phyloP scores from a whole-genome alignment of 2,113 vertebrate genomes.

The Myiozetetes cayanensis region DNA sequence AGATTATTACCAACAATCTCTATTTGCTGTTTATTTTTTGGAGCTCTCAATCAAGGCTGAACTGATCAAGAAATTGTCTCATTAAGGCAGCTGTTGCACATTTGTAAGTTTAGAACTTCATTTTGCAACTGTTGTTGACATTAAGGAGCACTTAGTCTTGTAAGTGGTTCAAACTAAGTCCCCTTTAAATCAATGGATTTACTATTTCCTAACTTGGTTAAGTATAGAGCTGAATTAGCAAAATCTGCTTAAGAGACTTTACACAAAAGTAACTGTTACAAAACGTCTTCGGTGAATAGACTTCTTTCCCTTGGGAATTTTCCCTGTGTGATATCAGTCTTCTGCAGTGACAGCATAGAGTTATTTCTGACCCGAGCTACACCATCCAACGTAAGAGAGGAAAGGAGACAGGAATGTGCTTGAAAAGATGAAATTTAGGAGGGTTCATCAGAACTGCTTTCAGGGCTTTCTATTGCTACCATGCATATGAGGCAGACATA shows the following conservation, averaged over 20 bases:
- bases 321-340: not conserved
- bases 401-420: not conserved
- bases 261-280: not conserved
- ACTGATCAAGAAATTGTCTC: not conserved
- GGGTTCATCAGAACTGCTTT: not conserved
- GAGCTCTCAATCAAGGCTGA: not conserved
- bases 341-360: not conserved
- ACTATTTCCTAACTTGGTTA: not conserved
- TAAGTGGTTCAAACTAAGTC: not conserved
- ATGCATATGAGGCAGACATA: fast-evolving
- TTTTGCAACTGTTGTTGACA: not conserved
- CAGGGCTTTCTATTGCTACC: not conserved
- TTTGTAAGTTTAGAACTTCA: not conserved
- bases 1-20: not conserved
- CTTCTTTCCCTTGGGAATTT: not conserved
- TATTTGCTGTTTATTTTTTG: not conserved
- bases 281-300: not conserved
- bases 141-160: not conserved
- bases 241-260: not conserved
- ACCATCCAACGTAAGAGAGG: not conserved
- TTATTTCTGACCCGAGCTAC: not conserved
- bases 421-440: not conserved
- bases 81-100: not conserved
- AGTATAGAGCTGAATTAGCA: not conserved
- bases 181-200: not conserved